Base-by-base conservation (phyloP, 2,113 vertebrate species). In the Rhegmatorhina hoffmannsi region DNA sequence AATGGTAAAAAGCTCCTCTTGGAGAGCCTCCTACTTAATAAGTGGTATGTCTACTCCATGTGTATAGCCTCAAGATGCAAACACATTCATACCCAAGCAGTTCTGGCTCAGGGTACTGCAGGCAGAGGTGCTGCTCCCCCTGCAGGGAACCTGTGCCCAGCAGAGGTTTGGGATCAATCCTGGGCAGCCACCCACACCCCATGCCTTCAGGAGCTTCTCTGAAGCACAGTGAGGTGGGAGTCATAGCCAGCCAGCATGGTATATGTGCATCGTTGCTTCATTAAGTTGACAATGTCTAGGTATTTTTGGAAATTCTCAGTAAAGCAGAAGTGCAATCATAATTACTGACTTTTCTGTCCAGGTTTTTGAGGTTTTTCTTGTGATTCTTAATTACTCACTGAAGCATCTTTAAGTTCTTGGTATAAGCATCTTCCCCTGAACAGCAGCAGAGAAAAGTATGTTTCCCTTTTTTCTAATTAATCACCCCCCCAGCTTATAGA, bases 171-270 rank as follows among this genome's bases (percentile, higher is more conserved):
- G 72, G 31, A 56, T 34, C 55, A 17, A 9, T 55, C 63, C 66
- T 49, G 36, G 46, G 15, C 23, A 43, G n/a, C 38, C 50, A 15
- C n/a, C 44, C 21, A 1, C 3, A 13, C 68, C 34, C 53, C 0
- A 0, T 5, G 34, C 47, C 58, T 56, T 62, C 3, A 6, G 12
- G 40, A 77, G n/a, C 43, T 66, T 13, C 83, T 23, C 36, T 58
- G n/a, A 47, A 49, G 36, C 56, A 50, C 31, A 3, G 5, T 5
- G 36, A 28, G 5, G 40, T 31, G 36, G 34, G 25, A 72, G 4
- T 10, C 2, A 0, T 2, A 24, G 36, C 36, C 53, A 21, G 36
- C 36, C 53, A 2, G 0, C 29, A 2, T 0, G 3, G 34, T n/a
- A 6, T 6, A 7, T 0, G 4, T 16, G 16, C 10, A 1, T 43